Base-by-base conservation (phyloP, 1,140 invertebrate species). In the Camponotus vicinus region DNA sequence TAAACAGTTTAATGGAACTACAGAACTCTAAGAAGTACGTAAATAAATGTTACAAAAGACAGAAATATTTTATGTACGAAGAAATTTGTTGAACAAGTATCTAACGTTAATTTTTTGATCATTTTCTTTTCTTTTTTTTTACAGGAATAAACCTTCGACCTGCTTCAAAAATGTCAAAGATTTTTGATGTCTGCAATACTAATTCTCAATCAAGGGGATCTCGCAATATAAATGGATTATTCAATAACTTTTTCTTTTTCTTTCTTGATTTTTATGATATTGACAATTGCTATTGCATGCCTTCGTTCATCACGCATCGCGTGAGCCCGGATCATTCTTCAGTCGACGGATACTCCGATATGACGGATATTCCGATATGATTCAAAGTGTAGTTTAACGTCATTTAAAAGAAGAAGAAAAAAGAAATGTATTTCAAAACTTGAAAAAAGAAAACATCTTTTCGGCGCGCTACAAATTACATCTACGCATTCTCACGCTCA, bases 361-460 rank as follows among this genome's bases (percentile, higher is more conserved):
- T 52, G 49, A 52, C 70, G 59, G 63, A 85, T 52, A 63, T 78
- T 52, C 78, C 69, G 69, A 73, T 75, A 85, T 76, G 71, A 87
- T 88, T 73, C 45, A 67, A 79, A 88, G 49, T 70, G 40, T 42
- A 78, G 73, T 73, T 55, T 71, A 76, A 32, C 49, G 69, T 85
- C 34, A 27, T 77, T 78, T 57, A 57, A 67, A 89, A 85, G 45
- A 89, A 67, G 80, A 77, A 78, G 64, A 78, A 57, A 83, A 89
- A 86, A 71, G 55, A 88, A 86, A 79, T 86, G 66, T 86, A 89
- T 80, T 76, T 77, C 37, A 21, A 73, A 85, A 71, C 37, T 55
- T 77, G 34, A 34, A 70, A 55, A 42, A 67, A 21, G 83, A 55
- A 57, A 76, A 83, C 57, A 83, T 85, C 27, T 77, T 40, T 52